phyloP scores from a whole-genome alignment of 2,888 invertebrate genomes.

The Drosophila colorata region DNA sequence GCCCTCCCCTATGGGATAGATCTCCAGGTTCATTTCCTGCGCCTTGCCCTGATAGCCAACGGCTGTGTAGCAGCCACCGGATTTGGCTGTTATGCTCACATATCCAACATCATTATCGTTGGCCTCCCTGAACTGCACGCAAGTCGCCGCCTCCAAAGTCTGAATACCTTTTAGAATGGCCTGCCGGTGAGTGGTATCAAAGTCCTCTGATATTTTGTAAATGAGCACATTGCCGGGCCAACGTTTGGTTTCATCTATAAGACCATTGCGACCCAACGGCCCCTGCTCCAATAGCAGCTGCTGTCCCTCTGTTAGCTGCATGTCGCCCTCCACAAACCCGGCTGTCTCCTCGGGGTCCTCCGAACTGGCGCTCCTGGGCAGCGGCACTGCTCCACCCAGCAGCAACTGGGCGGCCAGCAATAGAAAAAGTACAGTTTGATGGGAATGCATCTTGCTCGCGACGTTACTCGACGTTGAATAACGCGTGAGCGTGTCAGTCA shows the following conservation, averaged over 20 bases:
- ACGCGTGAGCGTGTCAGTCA: constrained; percentile 16
- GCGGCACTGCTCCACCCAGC: constrained; percentile 22
- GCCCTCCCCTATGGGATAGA: constrained; percentile 77
- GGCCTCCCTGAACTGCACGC: constrained; percentile 89
- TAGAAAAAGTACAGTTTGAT: constrained; percentile 24
- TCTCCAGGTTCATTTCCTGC: constrained; percentile 82
- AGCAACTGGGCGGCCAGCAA: constrained; percentile 33
- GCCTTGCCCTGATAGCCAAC: constrained; percentile 88
- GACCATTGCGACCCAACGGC: constrained; percentile 86
- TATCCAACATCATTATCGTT: constrained; percentile 80
- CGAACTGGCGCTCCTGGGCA: constrained; percentile 1
- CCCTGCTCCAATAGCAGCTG: constrained; percentile 27
- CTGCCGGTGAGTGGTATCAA: constrained; percentile 86
- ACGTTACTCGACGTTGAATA: constrained; percentile 40
- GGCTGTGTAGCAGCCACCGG: constrained; percentile 91
- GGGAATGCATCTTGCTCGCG: constrained; percentile 51
- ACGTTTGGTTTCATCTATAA: constrained; percentile 86
- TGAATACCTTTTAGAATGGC: constrained; percentile 89
- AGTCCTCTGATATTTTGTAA: constrained; percentile 85
- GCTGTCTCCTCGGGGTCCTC: constrained; percentile 93
- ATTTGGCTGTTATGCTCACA: constrained; percentile 67
- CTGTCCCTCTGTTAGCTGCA: constrained; percentile 87
- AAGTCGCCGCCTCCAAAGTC: constrained; percentile 90
- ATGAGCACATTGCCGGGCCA: constrained; percentile 90
- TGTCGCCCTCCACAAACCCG: constrained; percentile 91